phyloP scores from a whole-genome alignment of 2,888 invertebrate genomes.

The Elmis aenea region DNA sequence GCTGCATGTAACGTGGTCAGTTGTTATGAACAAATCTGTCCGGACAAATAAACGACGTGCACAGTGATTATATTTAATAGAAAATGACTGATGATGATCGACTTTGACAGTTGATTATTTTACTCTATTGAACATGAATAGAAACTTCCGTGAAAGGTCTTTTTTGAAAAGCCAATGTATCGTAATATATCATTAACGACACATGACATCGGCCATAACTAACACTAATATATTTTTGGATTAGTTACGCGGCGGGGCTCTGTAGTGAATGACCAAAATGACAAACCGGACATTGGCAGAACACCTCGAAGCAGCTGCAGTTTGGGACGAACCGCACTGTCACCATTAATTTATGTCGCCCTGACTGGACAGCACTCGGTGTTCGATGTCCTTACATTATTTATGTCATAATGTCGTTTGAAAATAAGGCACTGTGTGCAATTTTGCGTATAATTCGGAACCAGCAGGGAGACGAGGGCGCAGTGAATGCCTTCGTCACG shows the following conservation, averaged over 20 bases:
- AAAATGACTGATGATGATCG: conserved; percentile 37
- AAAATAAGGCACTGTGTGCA: conserved; percentile 40
- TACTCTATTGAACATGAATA: conserved; percentile 37
- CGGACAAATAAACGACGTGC: not conserved
- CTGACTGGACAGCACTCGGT: conserved; percentile 24
- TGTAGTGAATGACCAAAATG: conserved; percentile 34
- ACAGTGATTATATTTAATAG: conserved; percentile 6
- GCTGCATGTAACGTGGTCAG: no score
- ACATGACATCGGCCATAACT: conserved; percentile 44
- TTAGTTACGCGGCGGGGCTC: conserved; percentile 39
- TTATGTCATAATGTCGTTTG: conserved; percentile 35
- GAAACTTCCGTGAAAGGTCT: conserved; percentile 31
- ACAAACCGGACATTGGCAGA: conserved; percentile 41
- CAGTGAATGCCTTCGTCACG: conserved; percentile 29
- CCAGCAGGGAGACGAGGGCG: conserved; percentile 29
- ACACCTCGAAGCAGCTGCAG: conserved; percentile 28
- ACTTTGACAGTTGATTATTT: conserved; percentile 41
- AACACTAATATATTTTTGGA: conserved; percentile 46
- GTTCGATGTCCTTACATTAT: conserved; percentile 30
- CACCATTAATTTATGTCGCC: conserved; percentile 27
- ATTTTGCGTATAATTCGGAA: conserved; percentile 43
- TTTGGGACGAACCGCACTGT: conserved; percentile 18
- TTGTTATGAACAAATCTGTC: no score
- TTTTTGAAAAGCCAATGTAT: conserved; percentile 32
- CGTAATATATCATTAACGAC: conserved; percentile 42